phyloP scores from a whole-genome alignment of 2,797 vertebrate genomes.

The Prionace glauca region DNA sequence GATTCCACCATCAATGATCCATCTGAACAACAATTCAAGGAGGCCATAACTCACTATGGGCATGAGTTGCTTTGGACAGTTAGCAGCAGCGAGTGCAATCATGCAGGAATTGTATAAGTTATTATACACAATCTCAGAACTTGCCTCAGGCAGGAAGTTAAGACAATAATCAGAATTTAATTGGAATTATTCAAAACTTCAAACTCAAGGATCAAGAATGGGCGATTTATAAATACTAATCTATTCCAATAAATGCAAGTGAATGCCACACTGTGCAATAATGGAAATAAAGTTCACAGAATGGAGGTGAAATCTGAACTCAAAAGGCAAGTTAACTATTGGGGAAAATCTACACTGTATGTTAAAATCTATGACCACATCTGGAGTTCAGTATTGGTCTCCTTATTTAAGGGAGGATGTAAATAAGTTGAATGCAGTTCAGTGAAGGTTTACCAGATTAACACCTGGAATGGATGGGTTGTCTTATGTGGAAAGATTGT shows the following conservation, averaged over 20 bases:
- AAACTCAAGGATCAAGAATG: not conserved
- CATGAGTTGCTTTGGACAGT: not conserved
- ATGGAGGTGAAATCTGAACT: not conserved
- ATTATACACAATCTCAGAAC: not conserved
- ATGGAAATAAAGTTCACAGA: not conserved
- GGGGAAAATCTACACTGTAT: not conserved
- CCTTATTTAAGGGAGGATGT: too few species aligned
- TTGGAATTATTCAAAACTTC: not conserved
- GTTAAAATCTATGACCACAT: not conserved
- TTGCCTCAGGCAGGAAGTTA: not conserved
- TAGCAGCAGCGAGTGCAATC: not conserved
- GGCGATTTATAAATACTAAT: not conserved
- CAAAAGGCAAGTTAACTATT: not conserved
- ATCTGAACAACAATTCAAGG: not conserved
- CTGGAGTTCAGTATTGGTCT: too few species aligned
- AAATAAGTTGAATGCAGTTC: too few species aligned
- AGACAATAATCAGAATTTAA: not conserved
- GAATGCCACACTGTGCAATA: not conserved
- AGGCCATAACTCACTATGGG: not conserved
- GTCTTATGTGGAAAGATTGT: too few species aligned
- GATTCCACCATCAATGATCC: not conserved
- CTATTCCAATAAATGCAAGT: not conserved
- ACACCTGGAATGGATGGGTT: too few species aligned
- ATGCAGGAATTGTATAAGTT: not conserved
- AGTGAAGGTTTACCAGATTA: too few species aligned